Conservation (phyloP, 1,140 invertebrate species). For the Sitobion miscanthi region DNA sequence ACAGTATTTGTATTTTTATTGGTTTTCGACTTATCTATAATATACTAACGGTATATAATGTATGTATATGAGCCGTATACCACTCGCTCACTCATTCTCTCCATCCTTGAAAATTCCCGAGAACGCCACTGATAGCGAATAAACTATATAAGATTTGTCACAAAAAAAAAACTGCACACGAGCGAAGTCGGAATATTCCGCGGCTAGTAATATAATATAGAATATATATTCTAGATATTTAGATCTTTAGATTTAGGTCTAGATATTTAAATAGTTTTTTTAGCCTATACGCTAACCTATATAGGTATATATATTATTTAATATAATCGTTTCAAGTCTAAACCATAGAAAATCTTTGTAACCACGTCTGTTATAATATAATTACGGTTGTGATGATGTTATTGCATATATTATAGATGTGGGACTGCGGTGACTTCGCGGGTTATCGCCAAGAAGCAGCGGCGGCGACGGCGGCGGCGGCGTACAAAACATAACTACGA, state of each 20-base stretch:
- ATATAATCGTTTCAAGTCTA: background rate
- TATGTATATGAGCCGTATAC: background rate
- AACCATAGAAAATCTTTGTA: background rate
- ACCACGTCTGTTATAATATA: background rate
- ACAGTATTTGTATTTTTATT: background rate
- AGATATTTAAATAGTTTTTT: background rate
- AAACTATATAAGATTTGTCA: too few species aligned
- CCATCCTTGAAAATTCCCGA: too few species aligned
- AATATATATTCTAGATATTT: too few species aligned
- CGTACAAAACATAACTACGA: background rate
- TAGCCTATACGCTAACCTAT: too few species aligned
- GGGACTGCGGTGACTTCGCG: background rate
- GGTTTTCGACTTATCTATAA: background rate
- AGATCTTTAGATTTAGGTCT: too few species aligned
- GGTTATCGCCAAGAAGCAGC: background rate
- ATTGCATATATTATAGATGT: background rate
- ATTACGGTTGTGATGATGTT: background rate
- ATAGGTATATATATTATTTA: too few species aligned
- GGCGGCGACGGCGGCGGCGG: too few species aligned
- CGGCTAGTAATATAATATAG: too few species aligned
- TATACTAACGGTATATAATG: background rate
- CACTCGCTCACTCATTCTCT: too few species aligned
- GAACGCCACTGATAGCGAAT: too few species aligned
- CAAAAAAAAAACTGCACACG: too few species aligned
- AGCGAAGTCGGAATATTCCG: too few species aligned